Evolutionary conservation across 2,888 invertebrate genomes (phyloP).

Genomic region (Axea sp.): DNA sequence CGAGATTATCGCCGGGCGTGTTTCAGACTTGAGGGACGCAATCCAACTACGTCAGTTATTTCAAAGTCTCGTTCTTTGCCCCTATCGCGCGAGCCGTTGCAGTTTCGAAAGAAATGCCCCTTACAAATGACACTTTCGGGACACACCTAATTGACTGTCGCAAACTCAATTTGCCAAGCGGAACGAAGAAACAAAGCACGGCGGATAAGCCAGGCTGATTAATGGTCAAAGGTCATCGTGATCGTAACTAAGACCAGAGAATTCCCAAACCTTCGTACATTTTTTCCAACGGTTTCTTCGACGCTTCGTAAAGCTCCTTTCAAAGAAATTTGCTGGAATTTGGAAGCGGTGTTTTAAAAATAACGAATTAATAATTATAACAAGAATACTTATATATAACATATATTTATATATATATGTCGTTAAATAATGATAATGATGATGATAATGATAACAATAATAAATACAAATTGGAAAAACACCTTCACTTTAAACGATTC

Average conservation of each 20-base stretch:
- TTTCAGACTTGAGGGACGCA: slow-evolving; percentile 5
- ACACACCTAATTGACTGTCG: slow-evolving; percentile 35
- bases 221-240: slow-evolving; percentile 27
- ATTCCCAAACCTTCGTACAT: background rate
- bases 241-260: slow-evolving; percentile 4
- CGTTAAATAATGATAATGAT: background rate
- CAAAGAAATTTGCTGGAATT: no score
- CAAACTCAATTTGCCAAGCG: slow-evolving; percentile 13
- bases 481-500: no score
- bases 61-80: slow-evolving; percentile 22
- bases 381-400: no score
- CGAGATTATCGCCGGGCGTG: slow-evolving; percentile 30
- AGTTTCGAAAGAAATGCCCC: slow-evolving; percentile 16
- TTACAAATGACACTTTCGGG: slow-evolving; percentile 38
- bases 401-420: no score
- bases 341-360: no score
- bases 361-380: no score
- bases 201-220: slow-evolving; percentile 5
- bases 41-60: slow-evolving; percentile 21
- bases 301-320: no score
- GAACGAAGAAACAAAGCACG: slow-evolving; percentile 18
- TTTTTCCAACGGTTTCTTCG: no score
- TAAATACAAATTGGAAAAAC: no score
- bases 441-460: no score
- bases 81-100: background rate